phyloP scores from a whole-genome alignment of 37 sponge, comb jelly and placozoan species.

The Halisarca cf. caerulea region DNA sequence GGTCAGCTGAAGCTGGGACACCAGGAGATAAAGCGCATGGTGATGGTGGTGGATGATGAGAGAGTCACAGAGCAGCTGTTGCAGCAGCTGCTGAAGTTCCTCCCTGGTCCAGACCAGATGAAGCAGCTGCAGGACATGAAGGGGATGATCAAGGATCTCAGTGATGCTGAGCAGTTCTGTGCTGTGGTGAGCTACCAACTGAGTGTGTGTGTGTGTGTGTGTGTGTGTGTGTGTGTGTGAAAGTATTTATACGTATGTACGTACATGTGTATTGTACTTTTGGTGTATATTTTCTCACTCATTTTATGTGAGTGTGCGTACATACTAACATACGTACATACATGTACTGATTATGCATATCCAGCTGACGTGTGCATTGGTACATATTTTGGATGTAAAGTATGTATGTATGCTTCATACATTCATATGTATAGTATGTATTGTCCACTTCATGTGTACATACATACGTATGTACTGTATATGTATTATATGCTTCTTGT shows the following conservation, averaged over 20 bases:
- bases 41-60: slow-evolving; percentile 67
- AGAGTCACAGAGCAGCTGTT: slow-evolving; percentile 69
- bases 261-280: background rate
- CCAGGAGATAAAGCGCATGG: slow-evolving; percentile 49
- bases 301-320: background rate
- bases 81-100: slow-evolving; percentile 75
- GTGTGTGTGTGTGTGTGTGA: slow-evolving; percentile 19
- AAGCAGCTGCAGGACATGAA: slow-evolving; percentile 46
- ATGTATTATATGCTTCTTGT: background rate
- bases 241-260: background rate
- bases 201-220: slow-evolving; percentile 8
- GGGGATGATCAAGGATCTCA: slow-evolving; percentile 71
- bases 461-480: background rate
- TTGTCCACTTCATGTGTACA: too few relatives aligned
- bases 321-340: background rate
- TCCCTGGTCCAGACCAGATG: slow-evolving; percentile 85
- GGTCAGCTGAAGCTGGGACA: slow-evolving; percentile 67
- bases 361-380: background rate
- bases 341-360: background rate
- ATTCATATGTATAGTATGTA: too few relatives aligned
- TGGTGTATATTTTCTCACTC: background rate
- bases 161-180: slow-evolving; percentile 86
- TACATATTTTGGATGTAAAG: background rate
- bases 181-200: slow-evolving; percentile 58
- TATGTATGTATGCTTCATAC: background rate